Evolutionary conservation across 37 sponge, comb jelly and placozoan genomes (phyloP).

Genomic region (Tethya wilhelma): DNA sequence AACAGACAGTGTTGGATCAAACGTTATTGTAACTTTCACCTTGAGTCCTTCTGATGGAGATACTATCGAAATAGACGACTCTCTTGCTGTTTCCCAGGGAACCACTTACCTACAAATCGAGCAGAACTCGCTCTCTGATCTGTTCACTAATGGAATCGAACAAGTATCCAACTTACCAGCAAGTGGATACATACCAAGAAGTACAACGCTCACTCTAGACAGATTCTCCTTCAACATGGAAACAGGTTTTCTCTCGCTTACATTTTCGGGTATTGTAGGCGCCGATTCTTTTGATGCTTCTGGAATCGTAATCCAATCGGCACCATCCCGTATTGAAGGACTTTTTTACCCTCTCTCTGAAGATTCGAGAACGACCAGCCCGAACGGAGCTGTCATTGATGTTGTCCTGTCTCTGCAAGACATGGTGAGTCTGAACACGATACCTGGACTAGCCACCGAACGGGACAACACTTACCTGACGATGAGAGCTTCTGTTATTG

Average conservation of each 20-base stretch:
- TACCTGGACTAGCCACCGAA: conserved; percentile 69
- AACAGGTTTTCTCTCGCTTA: conserved; percentile 51
- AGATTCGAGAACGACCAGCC: conserved; percentile 42
- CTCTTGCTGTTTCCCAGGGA: conserved; percentile 48
- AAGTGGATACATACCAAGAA: conserved; percentile 34
- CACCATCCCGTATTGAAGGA: conserved; percentile 19
- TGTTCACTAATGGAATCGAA: conserved; percentile 48
- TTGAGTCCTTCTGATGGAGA: conserved; percentile 48
- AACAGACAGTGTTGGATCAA: neutral
- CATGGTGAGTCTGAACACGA: conserved; percentile 66
- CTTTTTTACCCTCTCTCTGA: conserved; percentile 54
- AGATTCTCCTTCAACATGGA: conserved; percentile 67
- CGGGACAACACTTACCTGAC: conserved; percentile 72
- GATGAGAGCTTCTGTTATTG: conserved; percentile 71
- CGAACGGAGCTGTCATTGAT: conserved; percentile 60
- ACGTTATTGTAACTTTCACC: conserved; percentile 1
- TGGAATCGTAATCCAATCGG: conserved; percentile 73
- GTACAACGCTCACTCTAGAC: conserved; percentile 36
- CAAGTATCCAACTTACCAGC: conserved; percentile 47
- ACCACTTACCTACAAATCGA: conserved; percentile 46
- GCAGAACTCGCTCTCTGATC: conserved; percentile 47
- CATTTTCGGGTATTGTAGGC: conserved; percentile 78
- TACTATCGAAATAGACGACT: conserved; percentile 56
- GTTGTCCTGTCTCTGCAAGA: conserved; percentile 71
- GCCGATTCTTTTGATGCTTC: conserved; percentile 62